Evolutionary conservation across 2,797 vertebrate species (phyloP).

Genomic region (Poecilia picta): DNA sequence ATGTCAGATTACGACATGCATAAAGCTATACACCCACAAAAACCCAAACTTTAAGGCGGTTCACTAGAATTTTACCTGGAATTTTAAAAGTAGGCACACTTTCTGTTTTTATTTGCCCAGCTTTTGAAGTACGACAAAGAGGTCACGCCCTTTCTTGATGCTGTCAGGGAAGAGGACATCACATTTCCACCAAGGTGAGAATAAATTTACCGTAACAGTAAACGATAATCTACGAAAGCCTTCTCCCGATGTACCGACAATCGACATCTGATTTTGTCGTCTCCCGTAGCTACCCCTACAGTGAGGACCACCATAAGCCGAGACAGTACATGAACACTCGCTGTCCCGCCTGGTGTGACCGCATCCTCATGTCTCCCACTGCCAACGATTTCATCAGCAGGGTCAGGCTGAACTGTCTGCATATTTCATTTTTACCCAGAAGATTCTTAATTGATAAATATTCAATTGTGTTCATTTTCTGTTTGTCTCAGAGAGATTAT

Average conservation of each 20-base stretch:
- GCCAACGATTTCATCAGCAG: slow-evolving; percentile 71
- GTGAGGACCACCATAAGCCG: slow-evolving; percentile 83
- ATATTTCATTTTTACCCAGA: background rate
- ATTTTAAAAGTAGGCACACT: background rate
- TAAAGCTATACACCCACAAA: background rate
- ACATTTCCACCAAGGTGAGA: slow-evolving; percentile 84
- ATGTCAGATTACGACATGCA: background rate
- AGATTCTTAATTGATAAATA: background rate
- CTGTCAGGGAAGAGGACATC: slow-evolving; percentile 82
- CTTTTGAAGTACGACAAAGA: slow-evolving; percentile 87
- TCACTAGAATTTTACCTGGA: background rate
- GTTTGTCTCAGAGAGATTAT: slow-evolving; percentile 62
- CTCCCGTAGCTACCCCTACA: slow-evolving; percentile 84
- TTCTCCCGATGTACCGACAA: background rate
- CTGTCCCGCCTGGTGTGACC: slow-evolving; percentile 88
- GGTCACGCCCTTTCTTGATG: slow-evolving; percentile 74
- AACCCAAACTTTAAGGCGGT: slow-evolving; percentile 3
- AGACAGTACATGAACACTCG: slow-evolving; percentile 87
- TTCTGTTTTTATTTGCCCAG: slow-evolving; percentile 51
- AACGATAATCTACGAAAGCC: background rate
- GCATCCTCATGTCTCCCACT: slow-evolving; percentile 83
- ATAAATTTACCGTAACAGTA: background rate
- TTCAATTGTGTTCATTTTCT: background rate
- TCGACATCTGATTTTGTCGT: background rate
- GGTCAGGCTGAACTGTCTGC: slow-evolving; percentile 58